These are phyloP conservation scores for Erythrocercus mccallii DNA, from an alignment of 2,113 vertebrate species.

Conservation along the genomic window DNA sequence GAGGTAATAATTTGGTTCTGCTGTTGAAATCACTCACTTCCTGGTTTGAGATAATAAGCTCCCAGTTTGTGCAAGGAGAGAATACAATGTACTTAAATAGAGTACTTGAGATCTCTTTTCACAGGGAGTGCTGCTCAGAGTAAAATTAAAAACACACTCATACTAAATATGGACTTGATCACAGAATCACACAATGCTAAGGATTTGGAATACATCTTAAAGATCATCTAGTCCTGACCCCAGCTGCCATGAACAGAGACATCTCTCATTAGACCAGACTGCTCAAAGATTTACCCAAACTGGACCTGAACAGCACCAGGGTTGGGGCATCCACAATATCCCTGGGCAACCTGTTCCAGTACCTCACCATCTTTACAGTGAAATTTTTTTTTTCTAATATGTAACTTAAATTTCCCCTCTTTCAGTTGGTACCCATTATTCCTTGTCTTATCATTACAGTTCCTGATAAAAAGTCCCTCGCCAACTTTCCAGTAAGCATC, in stretches of 20 bases:
- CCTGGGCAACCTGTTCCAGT: neutral
- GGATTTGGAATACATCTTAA: neutral
- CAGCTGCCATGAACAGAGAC: neutral
- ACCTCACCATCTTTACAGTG: neutral
- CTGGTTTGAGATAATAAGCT: neutral
- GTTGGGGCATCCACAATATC: accelerated
- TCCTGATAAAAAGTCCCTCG: neutral
- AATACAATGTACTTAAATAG: neutral
- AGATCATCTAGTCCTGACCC: neutral
- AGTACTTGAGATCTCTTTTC: neutral
- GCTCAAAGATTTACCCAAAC: neutral
- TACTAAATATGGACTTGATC: neutral
- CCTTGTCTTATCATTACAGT: neutral
- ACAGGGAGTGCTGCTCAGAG: neutral
- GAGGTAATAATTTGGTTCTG: neutral
- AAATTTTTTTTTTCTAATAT: too few species aligned
- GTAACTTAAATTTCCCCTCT: neutral
- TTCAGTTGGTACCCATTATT: neutral
- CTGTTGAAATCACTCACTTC: neutral
- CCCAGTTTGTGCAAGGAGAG: neutral
- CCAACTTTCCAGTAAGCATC: neutral
- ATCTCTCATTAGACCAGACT: neutral
- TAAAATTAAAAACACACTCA: neutral
- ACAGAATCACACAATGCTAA: neutral
- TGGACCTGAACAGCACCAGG: neutral